Percentiles rank a stretch among this genome's conserved stretches.
These are phyloP conservation scores for Anas platyrhynchos DNA, from an alignment of 2,113 vertebrate species.

Conservation along the genomic window DNA sequence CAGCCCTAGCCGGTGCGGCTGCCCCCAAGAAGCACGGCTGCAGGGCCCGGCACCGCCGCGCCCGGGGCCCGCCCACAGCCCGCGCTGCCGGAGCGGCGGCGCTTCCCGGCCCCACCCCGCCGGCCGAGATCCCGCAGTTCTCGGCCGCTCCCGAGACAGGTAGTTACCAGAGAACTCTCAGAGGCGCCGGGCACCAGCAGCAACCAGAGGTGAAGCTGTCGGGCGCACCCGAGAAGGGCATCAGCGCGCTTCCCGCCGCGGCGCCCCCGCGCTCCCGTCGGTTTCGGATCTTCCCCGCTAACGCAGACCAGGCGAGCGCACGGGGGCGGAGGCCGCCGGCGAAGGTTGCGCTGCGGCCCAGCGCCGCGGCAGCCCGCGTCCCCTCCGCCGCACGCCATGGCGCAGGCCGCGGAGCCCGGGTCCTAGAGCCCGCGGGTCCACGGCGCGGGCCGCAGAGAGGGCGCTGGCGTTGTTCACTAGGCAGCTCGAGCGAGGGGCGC, in stretches of 20 bases:
- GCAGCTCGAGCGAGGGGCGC: not conserved
- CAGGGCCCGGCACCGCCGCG: not conserved
- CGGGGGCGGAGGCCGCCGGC: not conserved
- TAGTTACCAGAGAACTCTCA: conserved; percentile 33
- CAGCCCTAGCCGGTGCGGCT: not conserved
- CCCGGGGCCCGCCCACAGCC: not conserved
- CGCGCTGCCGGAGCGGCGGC: not conserved
- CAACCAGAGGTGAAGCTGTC: conserved; percentile 4
- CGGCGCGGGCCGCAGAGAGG: too few relatives aligned
- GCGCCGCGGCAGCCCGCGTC: not conserved
- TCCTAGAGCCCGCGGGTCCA: not conserved
- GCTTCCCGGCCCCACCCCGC: not conserved
- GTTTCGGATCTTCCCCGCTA: not conserved
- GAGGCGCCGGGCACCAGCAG: conserved; percentile 31
- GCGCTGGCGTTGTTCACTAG: not conserved
- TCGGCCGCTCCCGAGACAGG: not conserved
- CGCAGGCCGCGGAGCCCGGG: not conserved
- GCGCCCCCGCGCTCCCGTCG: not conserved
- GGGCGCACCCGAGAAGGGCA: conserved; percentile 13
- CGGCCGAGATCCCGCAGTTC: not conserved
- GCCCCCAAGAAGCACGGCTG: not conserved
- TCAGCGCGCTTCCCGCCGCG: not conserved
- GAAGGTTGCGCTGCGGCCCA: not conserved
- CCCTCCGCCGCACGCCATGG: not conserved
- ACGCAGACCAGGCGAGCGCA: not conserved